Base-by-base conservation (phyloP, 2,888 invertebrate genomes). In the Allygus modestus region DNA sequence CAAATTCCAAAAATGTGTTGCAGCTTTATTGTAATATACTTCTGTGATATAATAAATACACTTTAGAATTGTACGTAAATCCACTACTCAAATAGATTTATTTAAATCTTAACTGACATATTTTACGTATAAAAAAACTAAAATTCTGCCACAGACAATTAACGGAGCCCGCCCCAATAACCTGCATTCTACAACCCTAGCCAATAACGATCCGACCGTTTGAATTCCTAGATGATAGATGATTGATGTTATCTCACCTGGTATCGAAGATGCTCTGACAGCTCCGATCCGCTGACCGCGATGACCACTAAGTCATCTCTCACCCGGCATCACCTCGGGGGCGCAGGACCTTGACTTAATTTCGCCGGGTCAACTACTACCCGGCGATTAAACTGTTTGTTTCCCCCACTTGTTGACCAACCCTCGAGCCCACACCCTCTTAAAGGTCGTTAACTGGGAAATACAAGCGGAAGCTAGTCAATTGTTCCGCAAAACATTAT, bases 161-260 rank as follows among this genome's bases (percentile, higher is more conserved):
- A n/a, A n/a, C n/a, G n/a, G n/a, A n/a, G n/a, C n/a, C n/a, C n/a
- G n/a, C n/a, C n/a, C n/a, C n/a, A n/a, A n/a, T n/a, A n/a, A n/a
- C n/a, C n/a, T n/a, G n/a, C n/a, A n/a, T n/a, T n/a, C n/a, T n/a
- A n/a, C n/a, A n/a, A n/a, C n/a, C n/a, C n/a, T n/a, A n/a, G n/a
- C n/a, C n/a, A n/a, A n/a, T n/a, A n/a, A n/a, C n/a, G n/a, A n/a
- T n/a, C n/a, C n/a, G n/a, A n/a, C n/a, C n/a, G n/a, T n/a, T n/a
- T n/a, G n/a, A n/a, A 37, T 9, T 7, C 37, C 37, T 37, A 37
- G 37, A 37, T 37, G 37, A 4, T 37, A n/a, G 37, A 37, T 37
- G 37, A 46, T 46, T 17, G 46, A 46, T 65, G 65, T 20, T 20
- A 65, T 17, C 65, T 65, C 31, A 65, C 65, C 65, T 65, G 65